These are phyloP conservation scores for Petaurus breviceps DNA, from an alignment of 2,113 vertebrate genomes.

Conservation along the genomic window DNA sequence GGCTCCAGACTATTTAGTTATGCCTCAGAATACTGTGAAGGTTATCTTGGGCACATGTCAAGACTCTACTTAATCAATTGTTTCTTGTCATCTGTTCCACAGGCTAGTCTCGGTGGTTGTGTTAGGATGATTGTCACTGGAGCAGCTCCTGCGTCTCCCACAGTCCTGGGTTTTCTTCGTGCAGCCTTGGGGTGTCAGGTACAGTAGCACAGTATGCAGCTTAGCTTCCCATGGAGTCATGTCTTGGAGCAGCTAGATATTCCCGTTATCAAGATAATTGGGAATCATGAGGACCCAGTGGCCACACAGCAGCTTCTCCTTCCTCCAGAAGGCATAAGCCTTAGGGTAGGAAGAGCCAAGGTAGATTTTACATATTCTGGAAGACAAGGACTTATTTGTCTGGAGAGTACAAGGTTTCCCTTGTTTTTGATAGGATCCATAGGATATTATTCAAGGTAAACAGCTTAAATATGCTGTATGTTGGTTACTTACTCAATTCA, in stretches of 20 bases:
- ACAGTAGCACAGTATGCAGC: constrained; percentile 3
- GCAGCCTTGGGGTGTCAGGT: constrained; percentile 98
- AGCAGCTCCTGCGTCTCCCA: constrained; percentile 94
- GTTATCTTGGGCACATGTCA: no score
- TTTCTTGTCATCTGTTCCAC: background rate
- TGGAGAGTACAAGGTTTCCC: background rate
- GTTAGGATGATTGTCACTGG: constrained; percentile 98
- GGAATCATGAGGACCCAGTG: background rate
- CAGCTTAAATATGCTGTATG: no score
- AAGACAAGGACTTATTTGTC: background rate
- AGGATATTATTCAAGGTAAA: background rate
- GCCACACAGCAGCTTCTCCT: background rate
- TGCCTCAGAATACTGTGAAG: background rate
- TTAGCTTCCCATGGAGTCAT: background rate
- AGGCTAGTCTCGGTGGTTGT: constrained; percentile 94
- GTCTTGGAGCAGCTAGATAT: background rate
- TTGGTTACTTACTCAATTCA: background rate
- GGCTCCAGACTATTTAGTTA: background rate
- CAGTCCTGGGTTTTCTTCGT: constrained; percentile 94
- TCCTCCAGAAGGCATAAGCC: background rate
- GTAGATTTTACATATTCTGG: background rate
- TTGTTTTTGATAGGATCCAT: background rate
- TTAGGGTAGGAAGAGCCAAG: background rate
- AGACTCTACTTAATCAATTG: background rate
- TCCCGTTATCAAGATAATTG: background rate